Evolutionary conservation across 2,888 invertebrate species (phyloP).

Genomic region (Arctia plantaginis): DNA sequence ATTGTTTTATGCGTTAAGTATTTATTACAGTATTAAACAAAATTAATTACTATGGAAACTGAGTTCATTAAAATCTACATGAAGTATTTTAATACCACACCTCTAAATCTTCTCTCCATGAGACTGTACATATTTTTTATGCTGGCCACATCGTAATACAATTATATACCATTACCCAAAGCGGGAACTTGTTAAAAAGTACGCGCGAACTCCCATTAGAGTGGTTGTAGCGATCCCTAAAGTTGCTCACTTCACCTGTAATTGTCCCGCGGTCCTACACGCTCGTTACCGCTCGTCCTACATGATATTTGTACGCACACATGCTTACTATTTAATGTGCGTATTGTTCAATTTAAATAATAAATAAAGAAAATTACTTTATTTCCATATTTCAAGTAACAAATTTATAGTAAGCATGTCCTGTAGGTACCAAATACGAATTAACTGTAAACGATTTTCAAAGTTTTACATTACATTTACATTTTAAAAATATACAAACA

Average conservation of each 20-base stretch:
- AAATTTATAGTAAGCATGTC: background rate
- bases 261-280: conserved; percentile 59
- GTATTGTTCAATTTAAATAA: conserved; percentile 15
- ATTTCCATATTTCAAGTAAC: background rate
- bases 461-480: too few relatives aligned
- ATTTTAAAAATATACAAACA: too few relatives aligned
- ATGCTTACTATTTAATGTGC: conserved; percentile 23
- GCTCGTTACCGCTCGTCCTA: conserved; percentile 54
- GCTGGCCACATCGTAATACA: conserved; percentile 50
- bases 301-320: conserved; percentile 46
- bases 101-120: background rate
- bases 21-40: background rate
- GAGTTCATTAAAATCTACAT: background rate
- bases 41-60: background rate
- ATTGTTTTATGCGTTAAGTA: background rate
- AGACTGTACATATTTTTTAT: conserved; percentile 33
- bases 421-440: background rate
- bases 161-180: conserved; percentile 57
- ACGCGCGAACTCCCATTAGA: conserved; percentile 74
- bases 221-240: conserved; percentile 60
- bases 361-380: background rate
- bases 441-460: background rate
- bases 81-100: conserved; percentile 1
- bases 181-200: conserved; percentile 80
- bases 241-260: conserved; percentile 61